phyloP scores from a whole-genome alignment of 2,113 vertebrate genomes.

The Oncorhynchus clarkii region DNA sequence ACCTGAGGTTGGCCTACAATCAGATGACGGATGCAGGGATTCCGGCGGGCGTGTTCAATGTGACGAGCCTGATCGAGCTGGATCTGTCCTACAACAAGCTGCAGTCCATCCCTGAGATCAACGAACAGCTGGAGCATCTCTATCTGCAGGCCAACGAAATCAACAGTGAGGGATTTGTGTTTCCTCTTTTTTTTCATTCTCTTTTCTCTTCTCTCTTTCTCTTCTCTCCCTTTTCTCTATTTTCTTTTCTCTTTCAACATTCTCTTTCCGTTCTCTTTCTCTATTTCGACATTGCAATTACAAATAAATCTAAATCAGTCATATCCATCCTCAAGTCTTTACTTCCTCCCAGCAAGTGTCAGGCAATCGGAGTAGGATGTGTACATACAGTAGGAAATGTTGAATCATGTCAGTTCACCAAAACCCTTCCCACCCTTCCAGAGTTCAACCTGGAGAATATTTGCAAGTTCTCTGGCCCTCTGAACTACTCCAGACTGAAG shows the following conservation, averaged over 20 bases:
- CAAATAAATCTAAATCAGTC: no score
- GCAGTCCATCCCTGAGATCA: conserved; percentile 86
- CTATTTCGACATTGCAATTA: no score
- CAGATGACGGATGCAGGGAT: conserved; percentile 86
- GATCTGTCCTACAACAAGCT: conserved; percentile 96
- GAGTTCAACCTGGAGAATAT: conserved; percentile 88
- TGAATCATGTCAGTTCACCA: not conserved
- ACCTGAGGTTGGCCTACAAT: conserved; percentile 91
- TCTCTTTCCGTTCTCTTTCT: not conserved
- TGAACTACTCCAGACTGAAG: conserved; percentile 84
- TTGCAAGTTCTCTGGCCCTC: conserved; percentile 82
- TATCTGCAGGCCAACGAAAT: conserved; percentile 97
- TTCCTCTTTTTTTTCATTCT: not conserved
- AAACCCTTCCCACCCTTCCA: conserved; percentile 55
- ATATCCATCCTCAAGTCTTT: no score
- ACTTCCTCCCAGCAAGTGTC: no score
- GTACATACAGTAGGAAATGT: no score
- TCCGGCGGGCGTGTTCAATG: conserved; percentile 89
- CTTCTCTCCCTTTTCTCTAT: not conserved
- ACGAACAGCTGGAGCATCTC: conserved; percentile 88
- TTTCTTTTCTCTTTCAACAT: not conserved
- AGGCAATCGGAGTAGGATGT: no score
- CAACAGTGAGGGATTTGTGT: conserved; percentile 83
- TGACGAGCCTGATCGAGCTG: conserved; percentile 86
- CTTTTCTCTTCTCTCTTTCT: no score